Evolutionary conservation across 2,113 vertebrate genomes (phyloP), one percentile per base, ranked within the genome.

Genomic region (Pionites leucogaster): DNA sequence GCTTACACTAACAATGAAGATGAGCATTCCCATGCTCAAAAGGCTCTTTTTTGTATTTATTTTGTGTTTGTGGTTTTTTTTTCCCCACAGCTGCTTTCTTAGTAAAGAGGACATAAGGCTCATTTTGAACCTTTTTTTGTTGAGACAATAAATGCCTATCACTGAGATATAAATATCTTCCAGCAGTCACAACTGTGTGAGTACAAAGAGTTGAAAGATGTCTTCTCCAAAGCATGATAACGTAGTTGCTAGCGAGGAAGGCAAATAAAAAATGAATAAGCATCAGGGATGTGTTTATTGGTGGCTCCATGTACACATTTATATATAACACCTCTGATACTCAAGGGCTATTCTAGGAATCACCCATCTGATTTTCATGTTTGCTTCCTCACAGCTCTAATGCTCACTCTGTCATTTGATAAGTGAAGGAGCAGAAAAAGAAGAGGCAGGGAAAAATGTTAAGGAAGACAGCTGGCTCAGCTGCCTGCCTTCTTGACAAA

Each of bases 61-160:
- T 78, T 76, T 49, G 29, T 33, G 62, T 29, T 39, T 25, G 49
- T 39, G 12, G 39, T 17, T 1, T 2, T 6, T 6, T 50, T 44
- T 42, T 50, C 7, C 17, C 35, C 60, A 69, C 63, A 53, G 67
- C 79, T 72, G n/a, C 49, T 90, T 74, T 64, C 37, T 41, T 50
- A 55, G 47, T 55, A 60, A 95, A 70, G 60, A 92, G 59, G 71
- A 67, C 50, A 35, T 31, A 8, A 42, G 84, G 72, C 64, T 62
- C 81, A 28, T 96, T 94, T 94, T 86, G 90, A 88, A 65, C 57
- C 55, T 78, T 71, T 63, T 24, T 78, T 90, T 96, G 90, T 88
- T 80, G 83, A 68, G 82, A 50, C 42, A 18, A 50, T 67, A 77
- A 83, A 67, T 49, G n/a, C 13, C 4, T 31, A 65, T 86, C 82